phyloP scores from a whole-genome alignment of 2,888 invertebrate genomes.

The Oxytorus armatus region DNA sequence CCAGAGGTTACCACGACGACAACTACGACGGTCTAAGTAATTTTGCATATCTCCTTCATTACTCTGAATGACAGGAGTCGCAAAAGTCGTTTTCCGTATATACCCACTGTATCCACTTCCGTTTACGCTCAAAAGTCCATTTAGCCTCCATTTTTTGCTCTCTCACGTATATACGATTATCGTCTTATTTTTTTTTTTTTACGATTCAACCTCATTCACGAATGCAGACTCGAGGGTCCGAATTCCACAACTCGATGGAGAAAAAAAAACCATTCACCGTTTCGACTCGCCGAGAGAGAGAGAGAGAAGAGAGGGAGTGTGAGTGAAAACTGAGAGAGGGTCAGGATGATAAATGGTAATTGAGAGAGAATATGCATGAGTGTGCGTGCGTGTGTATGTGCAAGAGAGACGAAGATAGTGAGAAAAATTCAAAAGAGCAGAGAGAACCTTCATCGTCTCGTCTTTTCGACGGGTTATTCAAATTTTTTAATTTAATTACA shows the following conservation, averaged over 20 bases:
- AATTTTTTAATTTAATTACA: conserved; percentile 76
- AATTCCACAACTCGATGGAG: conserved; percentile 33
- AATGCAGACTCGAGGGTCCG: conserved; percentile 7
- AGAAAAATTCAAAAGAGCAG: conserved; percentile 28
- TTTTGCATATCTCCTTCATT: conserved; percentile 79
- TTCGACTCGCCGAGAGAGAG: conserved; percentile 4
- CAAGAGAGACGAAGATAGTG: not conserved
- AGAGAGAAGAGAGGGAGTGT: too few relatives aligned
- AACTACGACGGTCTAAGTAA: conserved; percentile 68
- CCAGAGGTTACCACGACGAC: conserved; percentile 6
- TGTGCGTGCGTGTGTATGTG: not conserved
- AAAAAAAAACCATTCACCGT: conserved; percentile 7
- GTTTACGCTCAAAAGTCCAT: conserved; percentile 66
- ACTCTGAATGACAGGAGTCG: conserved; percentile 73
- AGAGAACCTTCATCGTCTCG: conserved; percentile 39
- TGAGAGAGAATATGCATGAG: conserved; percentile 16
- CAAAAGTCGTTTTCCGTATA: conserved; percentile 64
- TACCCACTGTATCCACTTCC: conserved; percentile 64
- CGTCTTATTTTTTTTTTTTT: conserved; percentile 57
- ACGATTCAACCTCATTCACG: conserved; percentile 40
- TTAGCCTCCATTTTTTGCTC: conserved; percentile 64
- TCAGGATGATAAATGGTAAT: conserved; percentile 37
- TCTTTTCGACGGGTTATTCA: conserved; percentile 71
- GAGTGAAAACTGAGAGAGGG: too few relatives aligned
- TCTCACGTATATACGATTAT: conserved; percentile 58